Evolutionary conservation across 2,113 vertebrate species (phyloP).

Genomic region (Anarhynchus alexandrinus): DNA sequence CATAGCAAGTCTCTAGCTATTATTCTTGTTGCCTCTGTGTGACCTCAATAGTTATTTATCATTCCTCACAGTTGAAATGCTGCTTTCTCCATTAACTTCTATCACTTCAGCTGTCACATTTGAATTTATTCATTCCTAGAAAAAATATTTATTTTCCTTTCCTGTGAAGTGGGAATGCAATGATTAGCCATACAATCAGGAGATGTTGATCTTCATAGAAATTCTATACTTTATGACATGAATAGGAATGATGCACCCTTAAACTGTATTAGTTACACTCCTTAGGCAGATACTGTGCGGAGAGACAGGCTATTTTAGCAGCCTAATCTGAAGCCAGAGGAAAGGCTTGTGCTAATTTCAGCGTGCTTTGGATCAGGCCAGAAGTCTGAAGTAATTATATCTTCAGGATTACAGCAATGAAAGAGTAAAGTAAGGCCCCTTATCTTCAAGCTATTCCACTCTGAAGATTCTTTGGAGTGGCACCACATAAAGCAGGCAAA

Average conservation of each 20-base stretch:
- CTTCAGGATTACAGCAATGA: not conserved
- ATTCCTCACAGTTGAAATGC: not conserved
- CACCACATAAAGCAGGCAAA: not conserved
- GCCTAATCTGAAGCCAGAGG: not conserved
- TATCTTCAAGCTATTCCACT: not conserved
- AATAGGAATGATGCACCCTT: not conserved
- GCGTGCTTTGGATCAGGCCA: not conserved
- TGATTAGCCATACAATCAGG: not conserved
- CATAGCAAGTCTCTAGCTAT: not conserved
- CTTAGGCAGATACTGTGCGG: not conserved
- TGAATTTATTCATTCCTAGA: not conserved
- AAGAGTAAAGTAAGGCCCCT: not conserved
- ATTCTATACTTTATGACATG: not conserved
- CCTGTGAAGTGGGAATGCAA: not conserved
- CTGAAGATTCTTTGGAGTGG: not conserved
- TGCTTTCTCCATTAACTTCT: slow-evolving; percentile 29
- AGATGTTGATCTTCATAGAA: slow-evolving; percentile 10
- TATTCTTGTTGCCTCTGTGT: not conserved
- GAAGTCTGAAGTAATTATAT: not conserved
- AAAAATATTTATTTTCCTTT: not conserved
- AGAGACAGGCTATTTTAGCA: not conserved
- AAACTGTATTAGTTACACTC: slow-evolving; percentile 1
- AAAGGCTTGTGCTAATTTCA: not conserved
- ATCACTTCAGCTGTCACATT: slow-evolving; percentile 17
- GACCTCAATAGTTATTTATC: not conserved